Conservation (phyloP, 2,888 invertebrate species). For the Euphydryas editha region DNA sequence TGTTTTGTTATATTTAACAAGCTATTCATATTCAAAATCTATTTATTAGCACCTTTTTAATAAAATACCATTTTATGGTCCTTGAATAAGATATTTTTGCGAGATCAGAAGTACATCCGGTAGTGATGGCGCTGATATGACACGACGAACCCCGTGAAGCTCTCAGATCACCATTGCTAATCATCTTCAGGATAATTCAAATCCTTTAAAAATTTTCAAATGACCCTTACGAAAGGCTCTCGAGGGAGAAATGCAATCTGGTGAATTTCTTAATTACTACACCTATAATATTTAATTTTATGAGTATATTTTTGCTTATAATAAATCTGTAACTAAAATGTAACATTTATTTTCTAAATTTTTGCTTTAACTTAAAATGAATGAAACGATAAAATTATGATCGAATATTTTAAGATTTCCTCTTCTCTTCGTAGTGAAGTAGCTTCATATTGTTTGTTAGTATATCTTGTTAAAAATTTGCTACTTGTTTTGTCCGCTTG, state of each 20-base stretch:
- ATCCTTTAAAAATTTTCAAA: slow-evolving; percentile 36
- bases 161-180: slow-evolving; percentile 40
- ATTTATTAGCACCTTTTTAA: slow-evolving; percentile 15
- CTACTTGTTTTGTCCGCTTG: not conserved
- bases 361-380: not conserved
- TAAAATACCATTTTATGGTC: slow-evolving; percentile 21
- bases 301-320: too few relatives aligned
- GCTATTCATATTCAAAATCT: not conserved
- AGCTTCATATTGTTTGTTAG: not conserved
- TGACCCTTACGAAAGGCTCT: slow-evolving; percentile 23
- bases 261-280: slow-evolving; percentile 17
- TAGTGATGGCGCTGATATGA: slow-evolving; percentile 40
- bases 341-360: not conserved
- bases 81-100: slow-evolving; percentile 30
- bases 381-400: not conserved
- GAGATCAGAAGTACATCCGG: slow-evolving; percentile 30
- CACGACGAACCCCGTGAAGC: slow-evolving; percentile 32
- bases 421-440: not conserved
- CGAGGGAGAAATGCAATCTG: slow-evolving; percentile 27
- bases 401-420: not conserved
- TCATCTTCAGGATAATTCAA: slow-evolving; percentile 41
- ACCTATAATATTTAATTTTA: not conserved
- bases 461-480: not conserved
- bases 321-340: too few relatives aligned
- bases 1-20: not conserved